Percentiles rank a stretch among this genome's conserved stretches.
phyloP scores from a whole-genome alignment of 1,140 invertebrate genomes.

The Diabrotica undecimpunctata region DNA sequence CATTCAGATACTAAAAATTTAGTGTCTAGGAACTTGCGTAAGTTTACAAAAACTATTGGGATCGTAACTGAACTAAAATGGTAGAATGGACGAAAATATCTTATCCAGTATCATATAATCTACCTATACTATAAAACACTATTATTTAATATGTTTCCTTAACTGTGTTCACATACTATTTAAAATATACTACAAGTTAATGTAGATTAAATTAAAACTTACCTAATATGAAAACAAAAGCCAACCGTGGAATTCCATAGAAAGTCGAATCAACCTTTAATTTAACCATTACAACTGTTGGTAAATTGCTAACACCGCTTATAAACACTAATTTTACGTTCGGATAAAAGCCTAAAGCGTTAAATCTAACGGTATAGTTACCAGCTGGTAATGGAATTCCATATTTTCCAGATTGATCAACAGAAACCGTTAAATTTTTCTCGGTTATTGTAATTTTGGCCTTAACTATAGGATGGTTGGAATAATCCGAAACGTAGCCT shows the following conservation, averaged over 20 bases:
- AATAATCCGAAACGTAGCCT: constrained; percentile 57
- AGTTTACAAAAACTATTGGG: too few species aligned
- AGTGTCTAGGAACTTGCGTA: too few species aligned
- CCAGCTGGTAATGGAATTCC: constrained; percentile 55
- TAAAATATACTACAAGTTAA: too few species aligned
- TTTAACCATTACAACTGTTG: constrained; percentile 61
- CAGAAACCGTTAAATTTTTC: constrained; percentile 47
- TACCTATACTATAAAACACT: too few species aligned
- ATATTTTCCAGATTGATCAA: constrained; percentile 57
- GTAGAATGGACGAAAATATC: too few species aligned
- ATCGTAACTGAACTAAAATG: too few species aligned
- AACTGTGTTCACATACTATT: too few species aligned
- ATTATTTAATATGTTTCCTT: too few species aligned
- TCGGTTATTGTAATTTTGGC: constrained; percentile 54
- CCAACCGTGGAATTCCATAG: constrained; percentile 66
- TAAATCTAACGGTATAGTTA: constrained; percentile 54
- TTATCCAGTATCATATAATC: too few species aligned
- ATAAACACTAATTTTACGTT: constrained; percentile 54
- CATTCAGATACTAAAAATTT: too few species aligned
- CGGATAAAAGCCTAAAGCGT: constrained; percentile 54
- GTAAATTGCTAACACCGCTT: constrained; percentile 44
- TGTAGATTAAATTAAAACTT: constrained; percentile 17
- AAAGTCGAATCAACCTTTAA: constrained; percentile 62
- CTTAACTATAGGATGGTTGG: constrained; percentile 56
- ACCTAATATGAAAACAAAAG: constrained; percentile 72